These are phyloP conservation scores for Atractosteus spatula DNA, from an alignment of 2,113 vertebrate species.

Conservation along the genomic window DNA sequence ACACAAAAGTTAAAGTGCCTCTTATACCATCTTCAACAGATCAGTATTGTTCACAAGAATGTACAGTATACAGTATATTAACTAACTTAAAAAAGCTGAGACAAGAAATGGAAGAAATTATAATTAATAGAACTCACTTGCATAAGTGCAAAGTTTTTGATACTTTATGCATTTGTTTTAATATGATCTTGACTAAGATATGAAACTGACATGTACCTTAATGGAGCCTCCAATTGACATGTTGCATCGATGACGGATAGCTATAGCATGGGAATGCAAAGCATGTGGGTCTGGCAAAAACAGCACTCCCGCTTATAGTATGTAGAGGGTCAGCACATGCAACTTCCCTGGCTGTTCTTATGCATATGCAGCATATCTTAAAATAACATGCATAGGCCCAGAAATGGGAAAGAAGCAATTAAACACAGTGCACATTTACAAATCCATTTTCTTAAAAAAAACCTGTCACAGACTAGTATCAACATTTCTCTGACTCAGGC, in stretches of 20 bases:
- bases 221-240: slow-evolving; percentile 35
- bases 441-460: slow-evolving; percentile 46
- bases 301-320: slow-evolving; percentile 48
- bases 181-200: background rate
- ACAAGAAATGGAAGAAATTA: too few relatives aligned
- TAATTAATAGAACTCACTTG: too few relatives aligned
- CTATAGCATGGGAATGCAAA: slow-evolving; percentile 46
- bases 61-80: too few relatives aligned
- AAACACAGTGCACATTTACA: slow-evolving; percentile 43
- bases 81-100: too few relatives aligned
- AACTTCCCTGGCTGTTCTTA: slow-evolving; percentile 29
- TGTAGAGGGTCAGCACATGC: slow-evolving; percentile 46
- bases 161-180: background rate
- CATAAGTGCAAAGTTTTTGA: background rate
- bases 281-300: slow-evolving; percentile 41
- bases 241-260: slow-evolving; percentile 44
- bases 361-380: slow-evolving; percentile 39
- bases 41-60: too few relatives aligned
- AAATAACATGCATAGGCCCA: slow-evolving; percentile 21
- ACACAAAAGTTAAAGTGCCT: too few relatives aligned
- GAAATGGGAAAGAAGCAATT: slow-evolving; percentile 26
- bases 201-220: background rate
- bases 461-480: slow-evolving; percentile 52
- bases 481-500: slow-evolving; percentile 39
- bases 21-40: too few relatives aligned